Evolutionary conservation across 2,797 vertebrate species (phyloP).

Genomic region (Yasuhikotakia modesta): DNA sequence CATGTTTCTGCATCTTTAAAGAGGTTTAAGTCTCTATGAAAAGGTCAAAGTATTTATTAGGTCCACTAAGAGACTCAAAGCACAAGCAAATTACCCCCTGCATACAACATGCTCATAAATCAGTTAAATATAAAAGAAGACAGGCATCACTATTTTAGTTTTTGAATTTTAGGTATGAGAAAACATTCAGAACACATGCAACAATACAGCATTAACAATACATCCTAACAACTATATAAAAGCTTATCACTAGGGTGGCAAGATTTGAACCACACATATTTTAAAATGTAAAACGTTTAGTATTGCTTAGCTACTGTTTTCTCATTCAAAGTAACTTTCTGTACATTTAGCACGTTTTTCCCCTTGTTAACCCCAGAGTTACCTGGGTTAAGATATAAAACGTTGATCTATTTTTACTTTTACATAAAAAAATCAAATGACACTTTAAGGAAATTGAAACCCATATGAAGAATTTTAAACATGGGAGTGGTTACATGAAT

Average conservation of each 20-base stretch:
- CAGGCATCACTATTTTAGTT: too few species aligned
- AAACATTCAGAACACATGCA: background rate
- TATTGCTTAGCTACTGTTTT: background rate
- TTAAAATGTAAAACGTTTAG: too few species aligned
- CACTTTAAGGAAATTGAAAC: too few species aligned
- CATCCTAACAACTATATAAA: background rate
- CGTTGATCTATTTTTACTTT: too few species aligned
- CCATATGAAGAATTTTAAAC: too few species aligned
- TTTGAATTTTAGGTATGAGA: too few species aligned
- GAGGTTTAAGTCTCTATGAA: slow-evolving; percentile 5
- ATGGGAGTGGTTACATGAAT: background rate
- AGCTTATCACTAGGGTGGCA: too few species aligned
- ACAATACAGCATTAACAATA: background rate
- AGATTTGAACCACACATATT: too few species aligned
- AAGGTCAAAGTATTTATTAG: background rate
- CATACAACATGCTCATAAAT: background rate
- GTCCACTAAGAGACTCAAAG: slow-evolving; percentile 15
- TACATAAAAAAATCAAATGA: background rate
- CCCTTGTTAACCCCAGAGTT: too few species aligned
- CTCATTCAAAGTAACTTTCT: background rate
- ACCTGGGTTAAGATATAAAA: background rate
- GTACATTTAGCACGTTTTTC: background rate
- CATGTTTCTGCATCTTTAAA: slow-evolving; percentile 27
- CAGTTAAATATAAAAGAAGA: too few species aligned
- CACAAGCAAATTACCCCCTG: background rate